Conservation (phyloP, 2,888 invertebrate species). For the Zhuqinia jingwanae region DNA sequence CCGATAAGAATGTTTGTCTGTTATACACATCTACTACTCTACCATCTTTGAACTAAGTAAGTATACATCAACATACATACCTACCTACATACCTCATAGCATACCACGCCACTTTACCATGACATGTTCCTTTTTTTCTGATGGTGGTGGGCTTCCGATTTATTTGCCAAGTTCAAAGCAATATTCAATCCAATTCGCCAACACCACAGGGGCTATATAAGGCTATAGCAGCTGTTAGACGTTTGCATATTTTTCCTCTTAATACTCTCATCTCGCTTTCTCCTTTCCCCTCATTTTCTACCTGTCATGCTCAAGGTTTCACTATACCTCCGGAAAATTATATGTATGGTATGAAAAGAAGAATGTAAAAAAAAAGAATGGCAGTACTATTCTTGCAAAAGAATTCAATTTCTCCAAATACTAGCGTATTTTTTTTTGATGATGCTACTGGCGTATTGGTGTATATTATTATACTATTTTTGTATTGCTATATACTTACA, state of each 20-base stretch:
- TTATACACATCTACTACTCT: no score
- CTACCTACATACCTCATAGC: no score
- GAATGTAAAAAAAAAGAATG: not conserved
- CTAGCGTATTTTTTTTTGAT: no score
- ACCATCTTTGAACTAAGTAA: no score
- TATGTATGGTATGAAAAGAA: not conserved
- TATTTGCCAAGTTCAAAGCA: slow-evolving; percentile 32
- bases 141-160: not conserved
- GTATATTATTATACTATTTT: not conserved
- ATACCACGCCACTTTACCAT: no score
- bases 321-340: not conserved
- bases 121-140: not conserved
- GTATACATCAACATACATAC: not conserved
- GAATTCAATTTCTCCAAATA: not conserved
- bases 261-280: no score
- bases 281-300: slow-evolving; percentile 18
- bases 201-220: slow-evolving; percentile 12
- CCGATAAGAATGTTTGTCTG: slow-evolving; percentile 23
- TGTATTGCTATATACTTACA: not conserved
- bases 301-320: not conserved
- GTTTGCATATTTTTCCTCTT: not conserved
- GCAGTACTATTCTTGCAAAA: not conserved
- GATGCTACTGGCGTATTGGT: no score
- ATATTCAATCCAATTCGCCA: slow-evolving; percentile 26
- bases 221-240: not conserved